A percentile compares a stretch with the other conserved stretches of the same genome.
Evolutionary conservation across 2,888 invertebrate species (phyloP).

Genomic region (Hirtodrosophila alboralis): DNA sequence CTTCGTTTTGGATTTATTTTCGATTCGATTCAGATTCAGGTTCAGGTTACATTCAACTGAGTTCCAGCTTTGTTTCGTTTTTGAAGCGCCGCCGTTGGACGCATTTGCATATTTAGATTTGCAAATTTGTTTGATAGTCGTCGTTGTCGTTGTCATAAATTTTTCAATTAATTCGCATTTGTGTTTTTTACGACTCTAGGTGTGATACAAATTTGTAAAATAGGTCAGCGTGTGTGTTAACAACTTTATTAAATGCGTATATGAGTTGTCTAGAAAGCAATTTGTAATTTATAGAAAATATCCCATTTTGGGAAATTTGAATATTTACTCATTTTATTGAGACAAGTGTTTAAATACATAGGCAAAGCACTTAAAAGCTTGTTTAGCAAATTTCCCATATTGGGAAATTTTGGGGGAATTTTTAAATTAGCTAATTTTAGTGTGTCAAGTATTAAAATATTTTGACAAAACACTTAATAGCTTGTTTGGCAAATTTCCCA

Average conservation of each 20-base stretch:
- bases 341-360: not conserved
- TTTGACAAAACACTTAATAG: not conserved
- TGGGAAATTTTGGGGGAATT: slow-evolving; percentile 25
- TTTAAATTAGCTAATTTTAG: no score
- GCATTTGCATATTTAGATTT: slow-evolving; percentile 76
- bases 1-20: slow-evolving; percentile 1
- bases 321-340: not conserved
- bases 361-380: not conserved
- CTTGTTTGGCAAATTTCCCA: no score
- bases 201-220: slow-evolving; percentile 54
- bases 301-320: slow-evolving; percentile 7
- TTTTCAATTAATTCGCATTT: slow-evolving; percentile 63
- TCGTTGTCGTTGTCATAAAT: slow-evolving; percentile 56
- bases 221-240: slow-evolving; percentile 52
- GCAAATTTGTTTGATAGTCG: slow-evolving; percentile 59
- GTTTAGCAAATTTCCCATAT: not conserved
- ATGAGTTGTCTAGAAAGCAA: no score
- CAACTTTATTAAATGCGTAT: slow-evolving; percentile 16
- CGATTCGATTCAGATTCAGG: slow-evolving; percentile 8
- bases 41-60: slow-evolving; percentile 9
- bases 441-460: no score
- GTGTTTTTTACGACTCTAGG: slow-evolving; percentile 45
- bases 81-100: slow-evolving; percentile 55
- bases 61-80: slow-evolving; percentile 40
- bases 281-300: slow-evolving; percentile 1